Evolutionary conservation across 2,113 vertebrate genomes (phyloP), one percentile per base, ranked within the genome.

Genomic region (cattle (Bos taurus)): DNA sequence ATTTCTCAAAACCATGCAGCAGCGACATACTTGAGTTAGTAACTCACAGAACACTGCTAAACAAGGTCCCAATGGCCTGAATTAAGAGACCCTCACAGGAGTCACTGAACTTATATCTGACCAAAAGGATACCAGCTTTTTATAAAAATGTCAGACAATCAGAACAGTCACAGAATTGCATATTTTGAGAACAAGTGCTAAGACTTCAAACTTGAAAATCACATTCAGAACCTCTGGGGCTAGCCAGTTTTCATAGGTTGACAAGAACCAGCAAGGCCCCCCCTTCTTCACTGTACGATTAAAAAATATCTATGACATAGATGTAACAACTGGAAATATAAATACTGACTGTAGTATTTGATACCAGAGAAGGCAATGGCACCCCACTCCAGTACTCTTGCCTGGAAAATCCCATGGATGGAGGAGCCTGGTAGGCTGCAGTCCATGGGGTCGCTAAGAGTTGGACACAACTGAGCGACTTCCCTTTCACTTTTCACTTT

Each of bases 141-240:
- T 19, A 50, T 16, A 57, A 33, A 92, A 84, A 40, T 60, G 36
- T 33, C 67, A 57, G 36, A 46, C 16, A 40, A 57, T 90, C 33
- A 86, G 81, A 87, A 74, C 50, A 80, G 56, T 64, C 19, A 83
- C 3, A 78, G 7, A 89, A 57, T 14, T 36, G 48, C 10, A 15
- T 60, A 80, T 50, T 80, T 36, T 89, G 43, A 80, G 21, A 95
- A 78, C 9, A 91, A 52, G 71, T n/a, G 25, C 56, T 74, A 71
- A 40, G 30, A 57, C n/a, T 64, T 82, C 36, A 36, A 46, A 77
- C 23, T 12, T n/a, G 43, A 59, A 30, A 52, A 77, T 71, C 74
- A 57, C 33, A 48, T 43, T 90, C 30, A 82, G 43, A 90, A 95
- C 23, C 57, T 95, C 23, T 9, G 4, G 67, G 40, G 12, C 50